Percentiles rank a stretch among this genome's conserved stretches.
These are phyloP conservation scores for Papilio xuthus DNA, from an alignment of 1,140 invertebrate species.

Conservation along the genomic window DNA sequence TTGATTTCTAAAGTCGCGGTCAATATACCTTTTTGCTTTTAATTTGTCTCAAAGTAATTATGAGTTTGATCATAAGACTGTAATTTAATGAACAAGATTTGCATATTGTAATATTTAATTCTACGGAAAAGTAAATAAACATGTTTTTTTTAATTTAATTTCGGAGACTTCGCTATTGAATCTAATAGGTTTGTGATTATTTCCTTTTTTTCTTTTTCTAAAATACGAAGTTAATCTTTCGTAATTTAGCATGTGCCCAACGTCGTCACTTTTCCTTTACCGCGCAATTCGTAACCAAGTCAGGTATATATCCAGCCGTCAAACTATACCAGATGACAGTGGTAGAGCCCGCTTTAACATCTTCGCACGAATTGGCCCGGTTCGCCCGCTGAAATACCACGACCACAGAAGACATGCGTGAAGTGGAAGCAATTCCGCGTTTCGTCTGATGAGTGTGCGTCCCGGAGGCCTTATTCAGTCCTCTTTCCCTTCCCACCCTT, in stretches of 20 bases:
- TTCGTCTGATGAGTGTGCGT: too few relatives aligned
- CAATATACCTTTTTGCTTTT: conserved; percentile 1
- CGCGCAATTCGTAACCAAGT: background rate
- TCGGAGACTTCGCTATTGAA: background rate
- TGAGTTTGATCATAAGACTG: background rate
- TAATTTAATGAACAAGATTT: conserved; percentile 6
- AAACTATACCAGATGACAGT: background rate
- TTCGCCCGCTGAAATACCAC: too few relatives aligned
- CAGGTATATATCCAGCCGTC: background rate
- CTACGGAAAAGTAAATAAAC: background rate
- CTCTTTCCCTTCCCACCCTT: too few relatives aligned
- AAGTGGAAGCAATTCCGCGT: too few relatives aligned
- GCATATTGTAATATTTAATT: background rate
- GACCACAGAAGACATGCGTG: too few relatives aligned
- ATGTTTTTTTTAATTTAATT: background rate
- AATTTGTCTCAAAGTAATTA: conserved; percentile 7
- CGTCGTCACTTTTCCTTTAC: background rate
- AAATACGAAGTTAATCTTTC: background rate
- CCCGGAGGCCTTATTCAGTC: too few relatives aligned
- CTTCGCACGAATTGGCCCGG: too few relatives aligned
- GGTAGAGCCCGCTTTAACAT: too few relatives aligned
- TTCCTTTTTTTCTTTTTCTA: background rate
- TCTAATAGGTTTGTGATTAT: background rate
- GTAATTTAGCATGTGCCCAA: background rate
- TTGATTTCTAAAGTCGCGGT: conserved; percentile 7